Base-by-base conservation (phyloP, 1,140 invertebrate genomes). In the Glomeris maerens region DNA sequence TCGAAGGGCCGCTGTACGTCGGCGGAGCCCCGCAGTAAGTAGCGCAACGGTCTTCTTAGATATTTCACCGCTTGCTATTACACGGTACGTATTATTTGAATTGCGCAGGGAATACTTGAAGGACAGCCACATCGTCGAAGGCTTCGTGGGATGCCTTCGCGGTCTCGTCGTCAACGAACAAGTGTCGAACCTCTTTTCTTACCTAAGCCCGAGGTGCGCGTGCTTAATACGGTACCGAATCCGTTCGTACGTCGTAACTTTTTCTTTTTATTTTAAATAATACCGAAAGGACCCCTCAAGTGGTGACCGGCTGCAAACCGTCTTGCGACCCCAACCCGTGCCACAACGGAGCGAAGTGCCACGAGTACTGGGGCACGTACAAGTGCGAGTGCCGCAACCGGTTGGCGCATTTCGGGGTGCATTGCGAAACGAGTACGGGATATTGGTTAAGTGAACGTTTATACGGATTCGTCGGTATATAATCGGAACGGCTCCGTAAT, bases 291-390 rank as follows among this genome's bases (percentile, higher is more conserved):
- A 51, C 50, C 23, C 48, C 52, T 31, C 60, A 60, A 17, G 60
- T 94, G 49, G 86, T 88, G 31, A 84, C 84, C 64, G 86, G 90
- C 62, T 95, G 90, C 62, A 87, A 85, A 62, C 87, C 89, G 2
- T 90, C 84, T 0, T 95, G 90, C 69, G 84, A 88, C 56, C 85
- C 88, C 0, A 90, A 91, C 63, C 89, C 90, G 21, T 95, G 90
- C 65, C 77, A 84, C 67, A 92, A 95, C 65, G 84, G 81, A 27
- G 89, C 84, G 0, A 78, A 76, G 52, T 95, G 90, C 66, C 82
- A 87, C 55, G 90, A 95, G 66, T 71, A 85, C 1, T 95, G 90
- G 90, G 89, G 84, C 36, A 83, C 80, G 13, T 93, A 91, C 62
- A 78, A 84, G 59, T 94, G 90, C 36, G 81, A 87, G 49, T 89